phyloP scores from a whole-genome alignment of 2,888 invertebrate genomes.

The Cacoxenus indagator region DNA sequence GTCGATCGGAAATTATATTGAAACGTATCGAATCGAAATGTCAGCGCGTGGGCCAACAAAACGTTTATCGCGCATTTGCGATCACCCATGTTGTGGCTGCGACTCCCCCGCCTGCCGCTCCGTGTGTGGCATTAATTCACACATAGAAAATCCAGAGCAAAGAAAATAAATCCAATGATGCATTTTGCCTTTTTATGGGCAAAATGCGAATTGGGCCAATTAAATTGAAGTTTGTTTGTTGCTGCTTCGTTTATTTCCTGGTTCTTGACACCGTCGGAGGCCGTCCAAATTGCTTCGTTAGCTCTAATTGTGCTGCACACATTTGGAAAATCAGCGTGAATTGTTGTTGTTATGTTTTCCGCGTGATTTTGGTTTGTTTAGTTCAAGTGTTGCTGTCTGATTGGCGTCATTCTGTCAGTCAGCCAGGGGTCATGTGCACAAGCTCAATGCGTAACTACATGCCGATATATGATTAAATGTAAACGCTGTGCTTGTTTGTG shows the following conservation, averaged over 20 bases:
- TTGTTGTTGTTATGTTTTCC: neutral
- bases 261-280: neutral
- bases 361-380: neutral
- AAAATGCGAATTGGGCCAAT: slow-evolving; percentile 61
- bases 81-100: slow-evolving; percentile 41
- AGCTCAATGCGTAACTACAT: neutral
- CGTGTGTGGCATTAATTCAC: neutral
- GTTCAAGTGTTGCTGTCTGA: neutral
- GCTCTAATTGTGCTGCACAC: slow-evolving; percentile 53
- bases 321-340: slow-evolving; percentile 19
- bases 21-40: neutral
- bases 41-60: neutral
- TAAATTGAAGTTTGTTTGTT: slow-evolving; percentile 36
- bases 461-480: too few species aligned
- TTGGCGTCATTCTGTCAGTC: neutral
- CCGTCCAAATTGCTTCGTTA: slow-evolving; percentile 43
- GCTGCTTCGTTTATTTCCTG: slow-evolving; percentile 33
- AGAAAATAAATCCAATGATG: slow-evolving; percentile 21
- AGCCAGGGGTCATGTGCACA: slow-evolving; percentile 7
- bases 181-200: neutral
- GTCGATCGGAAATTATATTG: neutral
- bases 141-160: neutral
- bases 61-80: neutral
- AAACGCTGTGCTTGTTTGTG: too few species aligned
- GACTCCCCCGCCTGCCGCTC: too few species aligned